phyloP scores from a whole-genome alignment of 2,888 invertebrate genomes.

The Melanostoma mellinum region DNA sequence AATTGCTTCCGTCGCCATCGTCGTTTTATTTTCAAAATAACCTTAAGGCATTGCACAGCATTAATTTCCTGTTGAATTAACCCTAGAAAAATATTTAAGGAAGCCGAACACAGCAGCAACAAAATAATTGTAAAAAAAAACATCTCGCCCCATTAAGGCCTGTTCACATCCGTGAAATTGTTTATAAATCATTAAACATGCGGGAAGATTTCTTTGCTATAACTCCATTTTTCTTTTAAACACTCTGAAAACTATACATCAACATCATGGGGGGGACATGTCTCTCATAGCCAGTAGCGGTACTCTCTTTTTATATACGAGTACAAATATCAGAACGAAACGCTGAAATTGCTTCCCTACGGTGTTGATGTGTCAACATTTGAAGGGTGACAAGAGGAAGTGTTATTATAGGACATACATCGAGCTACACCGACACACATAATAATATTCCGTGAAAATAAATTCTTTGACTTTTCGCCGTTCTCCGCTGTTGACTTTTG shows the following conservation, averaged over 20 bases:
- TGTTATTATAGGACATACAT: constrained; percentile 54
- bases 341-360: constrained; percentile 32
- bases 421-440: background rate
- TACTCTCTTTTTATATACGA: constrained; percentile 43
- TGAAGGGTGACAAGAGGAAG: constrained; percentile 45
- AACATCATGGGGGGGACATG: constrained; percentile 28
- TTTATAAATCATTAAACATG: constrained; percentile 72
- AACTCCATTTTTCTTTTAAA: constrained; percentile 28
- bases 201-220: constrained; percentile 49
- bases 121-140: constrained; percentile 13
- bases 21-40: constrained; percentile 11
- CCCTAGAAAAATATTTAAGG: constrained; percentile 27
- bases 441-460: constrained; percentile 47
- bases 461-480: constrained; percentile 45
- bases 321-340: constrained; percentile 40
- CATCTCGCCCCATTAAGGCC: constrained; percentile 44
- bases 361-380: constrained; percentile 61
- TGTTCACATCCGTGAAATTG: constrained; percentile 72
- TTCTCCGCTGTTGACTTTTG: constrained; percentile 19
- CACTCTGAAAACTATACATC: constrained; percentile 9
- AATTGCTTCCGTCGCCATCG: constrained; percentile 51
- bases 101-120: constrained; percentile 17
- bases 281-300: constrained; percentile 33
- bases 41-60: constrained; percentile 40
- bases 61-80: constrained; percentile 68